Evolutionary conservation across 1,140 invertebrate species (phyloP).

Genomic region (Chrysopa pallens): DNA sequence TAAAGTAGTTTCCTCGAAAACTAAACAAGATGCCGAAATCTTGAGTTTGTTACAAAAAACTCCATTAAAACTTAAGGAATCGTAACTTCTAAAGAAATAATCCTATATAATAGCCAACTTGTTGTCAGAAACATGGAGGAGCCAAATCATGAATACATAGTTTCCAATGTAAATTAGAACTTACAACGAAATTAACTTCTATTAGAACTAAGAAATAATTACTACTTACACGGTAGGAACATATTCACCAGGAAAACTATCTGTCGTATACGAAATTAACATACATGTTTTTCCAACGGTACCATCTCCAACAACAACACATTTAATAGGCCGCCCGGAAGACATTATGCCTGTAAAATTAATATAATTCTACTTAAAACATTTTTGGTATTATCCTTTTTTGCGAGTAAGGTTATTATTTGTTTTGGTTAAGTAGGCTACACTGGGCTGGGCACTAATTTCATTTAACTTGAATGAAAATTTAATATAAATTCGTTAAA

Average conservation of each 20-base stretch:
- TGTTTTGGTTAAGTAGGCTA: neutral
- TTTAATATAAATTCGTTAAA: too few relatives aligned
- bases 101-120: too few relatives aligned
- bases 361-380: too few relatives aligned
- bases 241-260: slow-evolving; percentile 97
- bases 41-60: too few relatives aligned
- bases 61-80: too few relatives aligned
- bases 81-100: too few relatives aligned
- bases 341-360: slow-evolving; percentile 30
- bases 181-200: neutral
- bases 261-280: slow-evolving; percentile 97
- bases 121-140: too few relatives aligned
- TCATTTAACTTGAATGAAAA: neutral
- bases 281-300: slow-evolving; percentile 98
- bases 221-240: slow-evolving; percentile 84
- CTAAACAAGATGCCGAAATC: too few relatives aligned
- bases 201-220: neutral
- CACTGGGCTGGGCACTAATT: neutral
- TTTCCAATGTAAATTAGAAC: neutral
- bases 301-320: slow-evolving; percentile 83
- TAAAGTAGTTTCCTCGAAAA: too few relatives aligned
- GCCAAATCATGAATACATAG: too few relatives aligned
- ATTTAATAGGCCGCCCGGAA: slow-evolving; percentile 88
- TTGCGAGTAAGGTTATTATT: neutral
- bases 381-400: too few relatives aligned